Evolutionary conservation across 2,113 vertebrate genomes (phyloP).

Genomic region (Mandrillus leucophaeus): DNA sequence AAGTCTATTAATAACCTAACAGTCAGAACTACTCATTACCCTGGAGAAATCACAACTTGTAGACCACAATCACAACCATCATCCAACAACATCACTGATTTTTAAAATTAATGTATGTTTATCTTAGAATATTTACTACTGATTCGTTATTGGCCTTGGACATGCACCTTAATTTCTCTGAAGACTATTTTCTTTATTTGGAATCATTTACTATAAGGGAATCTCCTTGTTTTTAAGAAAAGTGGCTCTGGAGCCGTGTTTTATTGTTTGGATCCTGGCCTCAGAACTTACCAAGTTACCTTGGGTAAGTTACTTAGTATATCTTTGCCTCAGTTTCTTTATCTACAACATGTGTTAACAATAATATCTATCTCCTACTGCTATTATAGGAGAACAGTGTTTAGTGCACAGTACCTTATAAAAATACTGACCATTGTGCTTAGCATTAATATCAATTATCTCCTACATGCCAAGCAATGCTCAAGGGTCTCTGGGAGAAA

Average conservation of each 20-base stretch:
- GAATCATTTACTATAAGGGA: neutral
- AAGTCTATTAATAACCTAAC: neutral
- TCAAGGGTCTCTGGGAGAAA: neutral
- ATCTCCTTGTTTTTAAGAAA: neutral
- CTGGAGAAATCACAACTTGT: conserved; percentile 8
- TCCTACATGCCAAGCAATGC: neutral
- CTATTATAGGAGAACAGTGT: neutral
- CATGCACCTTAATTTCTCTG: neutral
- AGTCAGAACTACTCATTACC: neutral
- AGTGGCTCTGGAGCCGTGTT: neutral
- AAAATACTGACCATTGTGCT: neutral
- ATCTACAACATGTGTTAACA: neutral
- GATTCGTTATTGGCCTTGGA: neutral
- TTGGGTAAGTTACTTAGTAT: neutral
- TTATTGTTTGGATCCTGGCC: neutral
- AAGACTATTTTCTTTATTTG: conserved; percentile 8
- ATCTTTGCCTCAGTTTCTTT: conserved; percentile 6
- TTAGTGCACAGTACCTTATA: neutral
- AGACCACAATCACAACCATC: neutral
- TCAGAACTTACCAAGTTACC: neutral
- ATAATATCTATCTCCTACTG: neutral
- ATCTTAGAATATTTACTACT: conserved; percentile 6
- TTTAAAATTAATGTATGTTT: conserved; percentile 26
- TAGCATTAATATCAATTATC: neutral
- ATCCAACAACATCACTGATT: neutral